These are phyloP conservation scores for Lithobates pipiens DNA, from an alignment of 2,797 vertebrate species.

Conservation along the genomic window DNA sequence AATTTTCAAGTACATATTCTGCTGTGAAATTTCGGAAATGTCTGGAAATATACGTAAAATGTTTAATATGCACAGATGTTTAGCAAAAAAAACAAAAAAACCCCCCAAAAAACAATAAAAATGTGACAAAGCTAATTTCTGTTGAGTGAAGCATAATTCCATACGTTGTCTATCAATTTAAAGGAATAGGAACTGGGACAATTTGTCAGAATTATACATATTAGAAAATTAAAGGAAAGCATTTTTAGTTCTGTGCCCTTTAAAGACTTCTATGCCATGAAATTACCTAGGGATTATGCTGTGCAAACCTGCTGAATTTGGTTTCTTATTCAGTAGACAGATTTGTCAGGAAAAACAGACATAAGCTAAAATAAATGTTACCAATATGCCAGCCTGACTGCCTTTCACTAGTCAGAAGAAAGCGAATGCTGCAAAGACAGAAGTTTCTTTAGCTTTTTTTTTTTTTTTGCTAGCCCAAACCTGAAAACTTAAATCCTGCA, in stretches of 20 bases:
- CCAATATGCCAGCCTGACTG: background rate
- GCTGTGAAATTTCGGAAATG: too few relatives aligned
- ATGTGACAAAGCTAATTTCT: too few relatives aligned
- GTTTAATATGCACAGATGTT: too few relatives aligned
- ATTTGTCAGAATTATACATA: background rate
- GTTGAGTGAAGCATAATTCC: too few relatives aligned
- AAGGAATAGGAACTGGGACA: background rate
- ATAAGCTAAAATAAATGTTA: conserved; percentile 27
- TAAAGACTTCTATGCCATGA: conserved; percentile 36
- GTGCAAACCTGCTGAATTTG: conserved; percentile 34
- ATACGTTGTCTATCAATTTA: background rate
- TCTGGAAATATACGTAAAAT: too few relatives aligned
- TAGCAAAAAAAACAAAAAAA: too few relatives aligned
- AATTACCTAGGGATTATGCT: conserved; percentile 39
- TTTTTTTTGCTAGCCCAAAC: background rate
- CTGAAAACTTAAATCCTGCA: background rate
- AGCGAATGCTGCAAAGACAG: background rate
- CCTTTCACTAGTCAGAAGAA: background rate
- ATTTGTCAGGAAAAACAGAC: conserved; percentile 42
- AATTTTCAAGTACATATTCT: too few relatives aligned
- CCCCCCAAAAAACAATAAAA: too few relatives aligned
- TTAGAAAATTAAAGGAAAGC: conserved; percentile 1
- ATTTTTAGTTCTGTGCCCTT: background rate
- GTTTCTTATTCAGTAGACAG: conserved; percentile 9
- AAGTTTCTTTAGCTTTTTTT: background rate